Base-by-base conservation (phyloP, 2,888 invertebrate species). In the Phasia obesa region DNA sequence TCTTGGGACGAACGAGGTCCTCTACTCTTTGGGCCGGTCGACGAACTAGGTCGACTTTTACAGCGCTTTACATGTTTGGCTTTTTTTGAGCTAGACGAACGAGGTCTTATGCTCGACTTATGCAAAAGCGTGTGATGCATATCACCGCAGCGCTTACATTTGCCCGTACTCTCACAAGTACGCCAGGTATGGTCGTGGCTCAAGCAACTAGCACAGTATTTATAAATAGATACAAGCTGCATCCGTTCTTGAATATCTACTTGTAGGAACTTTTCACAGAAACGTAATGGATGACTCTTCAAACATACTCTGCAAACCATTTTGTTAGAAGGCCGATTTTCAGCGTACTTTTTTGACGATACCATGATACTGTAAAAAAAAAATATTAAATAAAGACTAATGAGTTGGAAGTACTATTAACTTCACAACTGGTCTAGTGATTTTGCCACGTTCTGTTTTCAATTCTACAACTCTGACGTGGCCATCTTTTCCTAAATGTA, bases 391-490 rank as follows among this genome's bases (percentile, higher is more conserved):
- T 1, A 64, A 64, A 47, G 9, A 19, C 23, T 65, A 65, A 38
- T 51, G 3, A 15, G 65, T 65, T 21, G 49, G 51, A 51, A 65
- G 65, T 15, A 65, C 31, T n/a, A 65, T 35, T 9, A 65, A 21
- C 51, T 65, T 65, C 35, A 65, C 51, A 31, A 31, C 51, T 23
- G 65, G 65, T 51, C 51, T 65, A 11, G 27, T 47, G 17, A 31
- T 17, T 35, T 57, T 31, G 2, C 31, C 31, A 31, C 31, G 31
- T 9, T 31, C 31, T 31, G 31, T 31, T 31, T 31, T 31, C n/a
- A 70, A 31, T 17, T 70, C 57, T 21, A 59, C 70, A 21, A 64
- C 64, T 64, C 74, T 44, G 15, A 74, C 64, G 7, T 64, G 53
- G n/a, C 47, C 23, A 35, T 75, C 75, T n/a, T 49, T 44, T 13